Conservation (phyloP, 2,113 vertebrate species). For the Halcyon malimbica region DNA sequence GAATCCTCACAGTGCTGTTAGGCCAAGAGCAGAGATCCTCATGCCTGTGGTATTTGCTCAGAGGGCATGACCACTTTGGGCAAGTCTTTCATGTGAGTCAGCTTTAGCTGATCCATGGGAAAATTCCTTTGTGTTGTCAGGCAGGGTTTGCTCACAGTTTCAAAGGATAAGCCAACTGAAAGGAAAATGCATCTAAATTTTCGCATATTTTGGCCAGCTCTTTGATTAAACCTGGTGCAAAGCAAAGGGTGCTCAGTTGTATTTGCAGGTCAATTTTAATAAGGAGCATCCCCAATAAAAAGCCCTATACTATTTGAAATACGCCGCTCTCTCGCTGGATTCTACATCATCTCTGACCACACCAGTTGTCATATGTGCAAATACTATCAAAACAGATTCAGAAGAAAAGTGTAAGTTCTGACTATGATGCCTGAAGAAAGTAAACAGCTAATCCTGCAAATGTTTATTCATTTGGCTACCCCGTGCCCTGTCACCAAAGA, state of each 20-base stretch:
- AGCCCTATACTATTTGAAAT: not conserved
- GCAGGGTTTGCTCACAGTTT: conserved; percentile 76
- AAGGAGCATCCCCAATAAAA: not conserved
- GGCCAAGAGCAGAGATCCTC: conserved; percentile 75
- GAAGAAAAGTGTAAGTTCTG: not conserved
- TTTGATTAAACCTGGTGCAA: not conserved
- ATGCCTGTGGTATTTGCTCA: conserved; percentile 84
- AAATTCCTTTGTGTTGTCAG: conserved; percentile 85
- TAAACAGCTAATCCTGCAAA: not conserved
- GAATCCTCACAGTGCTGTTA: conserved; percentile 69
- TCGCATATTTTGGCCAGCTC: not conserved
- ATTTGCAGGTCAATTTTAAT: not conserved
- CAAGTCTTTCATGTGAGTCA: conserved; percentile 85
- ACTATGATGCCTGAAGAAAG: not conserved
- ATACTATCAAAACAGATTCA: not conserved
- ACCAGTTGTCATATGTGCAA: not conserved
- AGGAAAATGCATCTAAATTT: conserved; percentile 63
- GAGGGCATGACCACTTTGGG: conserved; percentile 83
- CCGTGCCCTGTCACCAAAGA: not conserved
- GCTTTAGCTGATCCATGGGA: conserved; percentile 83
- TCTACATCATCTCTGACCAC: not conserved
- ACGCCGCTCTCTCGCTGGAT: accelerated
- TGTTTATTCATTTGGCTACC: not conserved
- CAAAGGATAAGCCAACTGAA: conserved; percentile 75
- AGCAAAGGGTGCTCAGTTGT: not conserved